Percentiles rank a stretch among this genome's conserved stretches.
These are phyloP conservation scores for Scarus forsteni DNA, from an alignment of 2,797 vertebrate species.

Conservation along the genomic window DNA sequence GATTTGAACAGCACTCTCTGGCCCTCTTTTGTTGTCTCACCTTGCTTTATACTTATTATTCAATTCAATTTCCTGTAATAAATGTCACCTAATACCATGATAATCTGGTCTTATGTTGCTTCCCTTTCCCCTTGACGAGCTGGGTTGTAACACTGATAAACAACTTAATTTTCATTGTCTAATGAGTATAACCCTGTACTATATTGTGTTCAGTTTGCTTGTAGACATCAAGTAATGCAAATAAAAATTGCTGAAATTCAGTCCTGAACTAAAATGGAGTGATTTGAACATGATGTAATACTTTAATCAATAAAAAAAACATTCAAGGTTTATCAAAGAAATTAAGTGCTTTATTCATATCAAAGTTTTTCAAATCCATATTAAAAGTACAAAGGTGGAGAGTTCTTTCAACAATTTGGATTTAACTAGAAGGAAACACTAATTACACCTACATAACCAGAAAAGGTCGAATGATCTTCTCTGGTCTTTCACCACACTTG, in stretches of 20 bases:
- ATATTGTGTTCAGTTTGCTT: not conserved
- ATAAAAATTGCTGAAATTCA: not conserved
- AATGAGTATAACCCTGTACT: constrained; percentile 1
- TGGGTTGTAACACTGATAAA: too few species aligned
- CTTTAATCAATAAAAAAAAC: constrained; percentile 30
- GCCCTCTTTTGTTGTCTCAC: too few species aligned
- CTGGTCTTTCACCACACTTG: not conserved
- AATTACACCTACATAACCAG: constrained; percentile 1
- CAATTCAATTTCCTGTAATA: too few species aligned
- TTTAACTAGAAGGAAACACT: constrained; percentile 4
- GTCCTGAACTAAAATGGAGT: not conserved
- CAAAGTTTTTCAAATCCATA: constrained; percentile 12
- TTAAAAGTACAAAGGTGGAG: constrained; percentile 18
- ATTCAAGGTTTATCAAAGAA: constrained; percentile 10
- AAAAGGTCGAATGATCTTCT: constrained; percentile 2
- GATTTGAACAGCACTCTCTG: too few species aligned
- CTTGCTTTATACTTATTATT: too few species aligned
- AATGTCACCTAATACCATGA: too few species aligned
- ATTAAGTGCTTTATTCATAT: constrained; percentile 40
- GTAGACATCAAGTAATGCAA: not conserved
- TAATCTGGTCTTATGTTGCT: too few species aligned
- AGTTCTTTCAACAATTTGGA: constrained; percentile 3
- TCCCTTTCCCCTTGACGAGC: too few species aligned
- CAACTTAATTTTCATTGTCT: not conserved
- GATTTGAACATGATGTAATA: constrained; percentile 11